Percentiles rank a stretch among this genome's conserved stretches.
These are phyloP conservation scores for Trissolcus japonicus DNA, from an alignment of 2,888 invertebrate species.

Conservation along the genomic window DNA sequence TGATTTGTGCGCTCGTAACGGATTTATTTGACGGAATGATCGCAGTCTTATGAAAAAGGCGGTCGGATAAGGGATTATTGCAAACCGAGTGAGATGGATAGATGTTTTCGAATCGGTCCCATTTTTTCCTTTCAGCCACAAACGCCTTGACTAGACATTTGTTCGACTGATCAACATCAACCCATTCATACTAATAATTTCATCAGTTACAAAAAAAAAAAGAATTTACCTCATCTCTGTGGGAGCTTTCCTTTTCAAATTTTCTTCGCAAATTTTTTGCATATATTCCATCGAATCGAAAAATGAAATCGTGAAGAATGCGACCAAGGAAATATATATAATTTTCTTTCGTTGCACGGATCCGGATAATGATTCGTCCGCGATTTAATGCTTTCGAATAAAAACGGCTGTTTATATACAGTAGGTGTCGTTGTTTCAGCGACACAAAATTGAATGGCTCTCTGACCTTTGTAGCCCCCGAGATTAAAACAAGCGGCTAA, in stretches of 20 bases:
- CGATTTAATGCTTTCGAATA: conserved; percentile 1
- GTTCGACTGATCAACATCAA: too few relatives aligned
- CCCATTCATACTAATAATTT: too few relatives aligned
- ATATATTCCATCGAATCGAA: too few relatives aligned
- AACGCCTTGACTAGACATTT: neutral
- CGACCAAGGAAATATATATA: too few relatives aligned
- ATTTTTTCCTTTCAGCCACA: conserved; percentile 22
- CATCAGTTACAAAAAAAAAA: too few relatives aligned
- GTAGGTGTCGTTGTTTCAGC: conserved; percentile 8
- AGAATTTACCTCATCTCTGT: too few relatives aligned
- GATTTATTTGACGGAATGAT: conserved; percentile 38
- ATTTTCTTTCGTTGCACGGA: too few relatives aligned
- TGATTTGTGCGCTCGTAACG: conserved; percentile 36
- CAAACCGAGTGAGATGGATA: conserved; percentile 35
- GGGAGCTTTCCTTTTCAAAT: too few relatives aligned
- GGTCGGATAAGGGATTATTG: conserved; percentile 24
- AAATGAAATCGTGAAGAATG: too few relatives aligned
- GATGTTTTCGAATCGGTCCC: conserved; percentile 30
- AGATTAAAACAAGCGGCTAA: conserved; percentile 19
- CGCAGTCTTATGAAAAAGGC: conserved; percentile 25
- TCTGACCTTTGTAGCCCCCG: conserved; percentile 20
- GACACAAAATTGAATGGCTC: conserved; percentile 13
- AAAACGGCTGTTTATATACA: neutral
- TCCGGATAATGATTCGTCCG: too few relatives aligned
- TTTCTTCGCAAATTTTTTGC: too few relatives aligned